Evolutionary conservation across 2,888 invertebrate species (phyloP).

Genomic region (Caenorhabditis uteleia): DNA sequence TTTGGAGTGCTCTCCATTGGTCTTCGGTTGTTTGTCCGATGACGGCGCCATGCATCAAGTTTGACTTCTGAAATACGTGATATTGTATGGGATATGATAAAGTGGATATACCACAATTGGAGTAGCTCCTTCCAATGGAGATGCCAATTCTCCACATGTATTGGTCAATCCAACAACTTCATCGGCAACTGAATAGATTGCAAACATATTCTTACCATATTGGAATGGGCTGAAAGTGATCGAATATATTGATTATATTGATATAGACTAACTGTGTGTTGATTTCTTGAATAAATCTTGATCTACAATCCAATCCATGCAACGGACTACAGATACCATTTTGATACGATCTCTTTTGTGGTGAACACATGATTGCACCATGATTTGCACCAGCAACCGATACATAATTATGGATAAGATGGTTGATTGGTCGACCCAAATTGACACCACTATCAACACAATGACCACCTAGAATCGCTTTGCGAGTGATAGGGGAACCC

Average conservation of each 20-base stretch:
- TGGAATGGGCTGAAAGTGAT: conserved; percentile 25
- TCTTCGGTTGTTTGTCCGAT: conserved; percentile 39
- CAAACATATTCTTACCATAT: conserved; percentile 42
- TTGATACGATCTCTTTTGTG: conserved; percentile 19
- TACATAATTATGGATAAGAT: conserved; percentile 35
- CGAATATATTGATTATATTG: not conserved
- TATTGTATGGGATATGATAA: not conserved
- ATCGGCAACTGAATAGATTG: conserved; percentile 38
- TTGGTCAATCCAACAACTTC: conserved; percentile 33
- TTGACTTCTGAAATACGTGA: conserved; percentile 8
- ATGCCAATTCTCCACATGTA: conserved; percentile 28
- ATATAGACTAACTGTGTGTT: conserved; percentile 28
- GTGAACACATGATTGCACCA: conserved; percentile 26
- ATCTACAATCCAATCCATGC: conserved; percentile 32
- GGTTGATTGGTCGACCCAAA: conserved; percentile 30
- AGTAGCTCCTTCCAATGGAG: conserved; percentile 27
- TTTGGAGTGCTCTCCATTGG: conserved; percentile 36
- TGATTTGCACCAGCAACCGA: conserved; percentile 39
- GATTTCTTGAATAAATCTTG: conserved; percentile 33
- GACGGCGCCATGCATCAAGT: conserved; percentile 31
- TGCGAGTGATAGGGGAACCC: conserved; percentile 47
- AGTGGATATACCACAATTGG: conserved; percentile 16
- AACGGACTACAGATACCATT: conserved; percentile 30
- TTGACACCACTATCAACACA: conserved; percentile 38
- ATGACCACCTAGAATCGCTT: conserved; percentile 38